Conservation (phyloP, 2,113 vertebrate species). For the Xiphias gladius region DNA sequence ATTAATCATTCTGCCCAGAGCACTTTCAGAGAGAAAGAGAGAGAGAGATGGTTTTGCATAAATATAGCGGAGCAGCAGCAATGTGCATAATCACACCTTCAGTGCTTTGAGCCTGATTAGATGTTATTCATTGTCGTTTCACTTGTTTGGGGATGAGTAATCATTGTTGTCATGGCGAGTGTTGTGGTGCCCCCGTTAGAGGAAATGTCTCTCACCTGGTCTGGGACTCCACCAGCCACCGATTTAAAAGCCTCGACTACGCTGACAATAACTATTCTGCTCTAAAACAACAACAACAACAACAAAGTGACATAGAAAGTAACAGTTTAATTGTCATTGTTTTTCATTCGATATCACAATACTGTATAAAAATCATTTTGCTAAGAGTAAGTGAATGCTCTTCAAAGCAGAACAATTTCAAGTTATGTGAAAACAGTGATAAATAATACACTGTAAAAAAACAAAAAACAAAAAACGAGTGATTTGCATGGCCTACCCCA, state of each 20-base stretch:
- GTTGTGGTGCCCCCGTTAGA: slow-evolving; percentile 61
- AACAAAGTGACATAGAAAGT: not conserved
- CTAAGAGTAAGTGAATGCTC: not conserved
- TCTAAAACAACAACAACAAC: not conserved
- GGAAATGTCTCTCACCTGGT: slow-evolving; percentile 28
- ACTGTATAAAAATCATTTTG: not conserved
- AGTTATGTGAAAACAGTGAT: not conserved
- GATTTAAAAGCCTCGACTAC: slow-evolving; percentile 32
- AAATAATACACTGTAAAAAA: not conserved
- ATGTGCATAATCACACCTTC: slow-evolving; percentile 72
- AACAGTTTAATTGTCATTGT: not conserved
- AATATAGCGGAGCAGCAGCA: slow-evolving; percentile 56
- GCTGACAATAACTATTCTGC: not conserved
- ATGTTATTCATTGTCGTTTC: slow-evolving; percentile 78
- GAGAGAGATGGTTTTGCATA: slow-evolving; percentile 62
- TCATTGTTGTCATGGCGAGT: slow-evolving; percentile 74
- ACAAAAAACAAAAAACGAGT: too few species aligned
- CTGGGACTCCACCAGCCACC: slow-evolving; percentile 34
- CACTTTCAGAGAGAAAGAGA: slow-evolving; percentile 51
- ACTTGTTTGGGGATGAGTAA: slow-evolving; percentile 73
- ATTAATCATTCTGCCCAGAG: slow-evolving; percentile 81
- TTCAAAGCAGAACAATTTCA: not conserved
- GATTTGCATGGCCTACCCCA: too few species aligned
- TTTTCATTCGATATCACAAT: not conserved
- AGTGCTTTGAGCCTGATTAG: slow-evolving; percentile 61